These are phyloP conservation scores for Neosilurus mollespiculum DNA, from an alignment of 2,797 vertebrate genomes.

Conservation along the genomic window DNA sequence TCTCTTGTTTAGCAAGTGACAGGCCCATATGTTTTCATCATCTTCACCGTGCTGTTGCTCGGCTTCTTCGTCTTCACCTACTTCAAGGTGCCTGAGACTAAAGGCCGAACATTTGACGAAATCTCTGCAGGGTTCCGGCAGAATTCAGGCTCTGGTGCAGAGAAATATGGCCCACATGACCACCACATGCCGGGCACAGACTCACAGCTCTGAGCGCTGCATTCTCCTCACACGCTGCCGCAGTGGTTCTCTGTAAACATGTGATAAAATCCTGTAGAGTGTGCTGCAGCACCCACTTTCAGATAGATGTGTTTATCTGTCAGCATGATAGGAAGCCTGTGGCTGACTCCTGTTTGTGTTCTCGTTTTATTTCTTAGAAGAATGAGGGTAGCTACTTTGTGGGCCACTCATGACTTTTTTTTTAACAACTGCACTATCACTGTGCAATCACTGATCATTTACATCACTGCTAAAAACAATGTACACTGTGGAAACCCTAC, in stretches of 20 bases:
- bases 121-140: conserved; percentile 89
- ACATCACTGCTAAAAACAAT: background rate
- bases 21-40: conserved; percentile 93
- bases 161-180: conserved; percentile 84
- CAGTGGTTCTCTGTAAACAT: conserved; percentile 17
- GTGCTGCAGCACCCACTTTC: conserved; percentile 11
- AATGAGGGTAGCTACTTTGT: background rate
- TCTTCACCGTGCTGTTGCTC: conserved; percentile 89
- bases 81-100: conserved; percentile 96
- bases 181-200: conserved; percentile 87
- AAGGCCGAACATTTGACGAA: conserved; percentile 91
- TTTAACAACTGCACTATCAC: background rate
- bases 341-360: conserved; percentile 11
- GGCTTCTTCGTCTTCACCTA: conserved; percentile 96
- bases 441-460: background rate
- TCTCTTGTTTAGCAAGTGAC: conserved; percentile 78
- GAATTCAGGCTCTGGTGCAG: conserved; percentile 66
- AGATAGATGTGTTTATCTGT: conserved; percentile 20
- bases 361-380: background rate
- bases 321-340: conserved; percentile 13
- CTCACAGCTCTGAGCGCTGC: conserved; percentile 80
- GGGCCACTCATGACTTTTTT: background rate
- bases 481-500: background rate
- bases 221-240: background rate
- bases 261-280: conserved; percentile 21